phyloP scores from a whole-genome alignment of 1,140 invertebrate genomes.

The Drosophila paulistorum region DNA sequence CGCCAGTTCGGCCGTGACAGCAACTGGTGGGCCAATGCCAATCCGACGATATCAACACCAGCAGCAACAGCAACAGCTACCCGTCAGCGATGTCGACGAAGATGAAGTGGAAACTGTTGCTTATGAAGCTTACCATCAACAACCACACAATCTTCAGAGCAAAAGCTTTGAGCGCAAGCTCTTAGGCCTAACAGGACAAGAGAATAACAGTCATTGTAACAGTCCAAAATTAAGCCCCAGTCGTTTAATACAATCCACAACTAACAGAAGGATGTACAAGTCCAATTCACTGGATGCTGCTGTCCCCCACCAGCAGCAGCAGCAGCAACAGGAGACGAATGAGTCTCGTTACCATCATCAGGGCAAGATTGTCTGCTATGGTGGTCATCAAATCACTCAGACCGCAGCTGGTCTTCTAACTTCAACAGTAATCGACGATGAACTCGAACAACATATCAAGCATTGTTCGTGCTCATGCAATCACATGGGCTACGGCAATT shows the following conservation, averaged over 20 bases:
- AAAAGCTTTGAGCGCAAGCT: constrained; percentile 76
- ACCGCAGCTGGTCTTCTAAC: constrained; percentile 31
- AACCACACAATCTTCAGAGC: not conserved
- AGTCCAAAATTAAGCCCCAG: constrained; percentile 42
- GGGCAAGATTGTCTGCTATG: constrained; percentile 13
- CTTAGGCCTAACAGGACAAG: constrained; percentile 69
- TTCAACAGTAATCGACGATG: constrained; percentile 85
- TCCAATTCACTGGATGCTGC: constrained; percentile 59
- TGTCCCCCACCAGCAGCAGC: constrained; percentile 22
- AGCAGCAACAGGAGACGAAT: constrained; percentile 54
- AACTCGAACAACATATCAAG: constrained; percentile 93
- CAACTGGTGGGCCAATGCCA: constrained; percentile 62
- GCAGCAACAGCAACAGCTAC: constrained; percentile 6
- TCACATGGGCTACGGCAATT: constrained; percentile 96
- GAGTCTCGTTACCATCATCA: constrained; percentile 46
- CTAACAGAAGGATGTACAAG: constrained; percentile 49
- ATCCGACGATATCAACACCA: constrained; percentile 47
- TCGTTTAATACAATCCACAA: constrained; percentile 55
- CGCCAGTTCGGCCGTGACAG: constrained; percentile 71
- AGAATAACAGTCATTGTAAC: constrained; percentile 50
- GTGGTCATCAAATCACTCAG: constrained; percentile 44
- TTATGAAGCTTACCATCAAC: constrained; percentile 74
- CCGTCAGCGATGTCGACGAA: constrained; percentile 50
- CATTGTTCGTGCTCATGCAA: constrained; percentile 94
- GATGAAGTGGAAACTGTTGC: constrained; percentile 80